A percentile compares a stretch with the other conserved stretches of the same genome.
Evolutionary conservation across 2,113 vertebrate species (phyloP).

Genomic region (Malurus melanocephalus): DNA sequence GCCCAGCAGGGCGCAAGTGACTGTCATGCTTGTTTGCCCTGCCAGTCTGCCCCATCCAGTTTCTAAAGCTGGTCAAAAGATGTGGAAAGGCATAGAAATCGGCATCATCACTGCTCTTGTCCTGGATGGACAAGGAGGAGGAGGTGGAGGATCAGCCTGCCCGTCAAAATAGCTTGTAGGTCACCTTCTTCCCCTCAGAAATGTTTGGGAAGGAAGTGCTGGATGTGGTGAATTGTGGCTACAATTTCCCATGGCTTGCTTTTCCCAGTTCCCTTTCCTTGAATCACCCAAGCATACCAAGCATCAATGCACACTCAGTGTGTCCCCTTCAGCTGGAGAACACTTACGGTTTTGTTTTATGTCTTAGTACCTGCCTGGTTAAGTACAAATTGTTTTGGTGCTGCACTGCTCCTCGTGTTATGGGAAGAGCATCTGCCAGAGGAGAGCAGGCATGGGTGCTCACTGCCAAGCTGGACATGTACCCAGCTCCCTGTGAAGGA

Average conservation of each 20-base stretch:
- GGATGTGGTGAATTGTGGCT: neutral
- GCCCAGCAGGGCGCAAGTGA: neutral
- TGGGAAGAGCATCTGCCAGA: neutral
- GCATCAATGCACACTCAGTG: neutral
- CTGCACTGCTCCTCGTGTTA: fast-evolving
- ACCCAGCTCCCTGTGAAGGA: neutral
- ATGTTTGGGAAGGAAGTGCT: neutral
- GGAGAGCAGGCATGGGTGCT: neutral
- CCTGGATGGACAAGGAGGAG: neutral
- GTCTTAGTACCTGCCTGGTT: neutral
- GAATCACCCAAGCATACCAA: neutral
- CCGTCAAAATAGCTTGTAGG: neutral
- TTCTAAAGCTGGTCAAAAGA: neutral
- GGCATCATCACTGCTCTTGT: neutral
- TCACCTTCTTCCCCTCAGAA: neutral
- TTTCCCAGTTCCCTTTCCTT: neutral
- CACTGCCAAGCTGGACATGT: neutral
- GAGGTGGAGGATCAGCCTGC: neutral
- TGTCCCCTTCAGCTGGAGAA: neutral
- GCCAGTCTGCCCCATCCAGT: neutral
- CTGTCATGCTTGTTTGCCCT: neutral
- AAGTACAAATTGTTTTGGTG: neutral
- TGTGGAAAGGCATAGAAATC: neutral
- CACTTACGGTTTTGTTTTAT: neutral
- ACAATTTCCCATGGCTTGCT: neutral